Evolutionary conservation across 2,888 invertebrate species (phyloP).

Genomic region (Globia sparganii): DNA sequence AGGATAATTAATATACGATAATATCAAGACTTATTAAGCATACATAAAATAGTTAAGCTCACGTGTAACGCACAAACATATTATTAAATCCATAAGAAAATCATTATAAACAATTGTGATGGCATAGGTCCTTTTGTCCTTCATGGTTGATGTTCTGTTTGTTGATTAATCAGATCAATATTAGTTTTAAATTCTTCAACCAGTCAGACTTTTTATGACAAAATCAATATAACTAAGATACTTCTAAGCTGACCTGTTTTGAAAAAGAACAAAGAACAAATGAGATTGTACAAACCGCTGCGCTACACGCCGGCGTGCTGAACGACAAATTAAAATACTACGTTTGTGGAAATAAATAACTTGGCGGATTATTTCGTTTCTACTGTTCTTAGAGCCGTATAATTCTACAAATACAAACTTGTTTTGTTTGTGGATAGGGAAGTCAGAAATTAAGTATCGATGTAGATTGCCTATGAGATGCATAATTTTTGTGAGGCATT

Average conservation of each 20-base stretch:
- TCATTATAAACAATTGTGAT: background rate
- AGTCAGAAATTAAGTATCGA: background rate
- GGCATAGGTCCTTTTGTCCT: background rate
- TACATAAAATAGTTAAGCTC: background rate
- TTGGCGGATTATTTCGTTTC: constrained; percentile 53
- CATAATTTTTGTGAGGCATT: background rate
- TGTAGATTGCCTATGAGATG: background rate
- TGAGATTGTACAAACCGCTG: constrained; percentile 41
- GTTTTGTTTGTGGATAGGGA: constrained; percentile 3
- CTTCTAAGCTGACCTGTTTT: constrained; percentile 31
- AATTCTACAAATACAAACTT: constrained; percentile 23
- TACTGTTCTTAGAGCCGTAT: constrained; percentile 29
- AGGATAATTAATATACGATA: background rate
- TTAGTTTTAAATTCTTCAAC: no score
- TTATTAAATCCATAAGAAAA: background rate
- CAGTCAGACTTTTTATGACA: background rate
- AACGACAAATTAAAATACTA: constrained; percentile 62
- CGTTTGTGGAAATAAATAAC: constrained; percentile 54
- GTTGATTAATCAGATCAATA: background rate
- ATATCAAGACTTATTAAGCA: background rate
- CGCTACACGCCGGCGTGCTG: no score
- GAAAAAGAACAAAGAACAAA: constrained; percentile 57
- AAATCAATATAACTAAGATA: constrained; percentile 30
- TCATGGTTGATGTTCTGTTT: background rate
- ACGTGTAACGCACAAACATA: background rate